Base-by-base conservation (phyloP, 2,888 invertebrate species). In the Nematopogon swammerdamellus region DNA sequence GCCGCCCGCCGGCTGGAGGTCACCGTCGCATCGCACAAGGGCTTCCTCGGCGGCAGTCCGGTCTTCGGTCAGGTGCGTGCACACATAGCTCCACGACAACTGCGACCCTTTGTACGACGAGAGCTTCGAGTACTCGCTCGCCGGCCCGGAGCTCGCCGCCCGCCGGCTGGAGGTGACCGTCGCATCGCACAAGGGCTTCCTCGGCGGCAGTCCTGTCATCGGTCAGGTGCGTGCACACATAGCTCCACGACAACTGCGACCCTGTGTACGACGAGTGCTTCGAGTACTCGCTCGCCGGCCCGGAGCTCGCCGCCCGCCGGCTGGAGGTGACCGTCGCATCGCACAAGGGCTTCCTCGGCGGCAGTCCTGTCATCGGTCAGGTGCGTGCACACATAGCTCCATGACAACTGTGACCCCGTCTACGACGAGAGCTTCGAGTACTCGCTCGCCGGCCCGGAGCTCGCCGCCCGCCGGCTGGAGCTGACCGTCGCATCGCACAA, bases 41-140 rank as follows among this genome's bases (percentile, higher is more conserved):
- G 91, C 51, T 87, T 91, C 70, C 81, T 92, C 44, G 85, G 88
- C n/a, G 88, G 90, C 55, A 91, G 89, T 65, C 92, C 92, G 25
- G 82, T 91, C 46, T 88, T 93, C 68, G 93, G 93, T 58, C 90
- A 91, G 83, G 86, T 91, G 64, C 64, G 63, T 43, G 14, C 18
- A 43, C 18, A 19, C 44, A 8, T 6, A 25, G 25, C 25, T 4
- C 25, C 95, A 94, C 65, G 94, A 96, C 68, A 93, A 88, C 63
- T 93, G 94, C 63, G 92, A 92, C 81, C 95, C 96, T 0, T 83
- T 89, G 19, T 97, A 88, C 67, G 95, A 97, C 68, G 92, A 95
- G 64, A 88, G 89, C 57, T 95, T 95, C 64, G 95, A 96, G 67
- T 96, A 93, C 80, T 77, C 88, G 45, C 86, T 95, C 56, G 91